phyloP scores from a whole-genome alignment of 2,113 vertebrate species.

The Dasyprocta punctata region DNA sequence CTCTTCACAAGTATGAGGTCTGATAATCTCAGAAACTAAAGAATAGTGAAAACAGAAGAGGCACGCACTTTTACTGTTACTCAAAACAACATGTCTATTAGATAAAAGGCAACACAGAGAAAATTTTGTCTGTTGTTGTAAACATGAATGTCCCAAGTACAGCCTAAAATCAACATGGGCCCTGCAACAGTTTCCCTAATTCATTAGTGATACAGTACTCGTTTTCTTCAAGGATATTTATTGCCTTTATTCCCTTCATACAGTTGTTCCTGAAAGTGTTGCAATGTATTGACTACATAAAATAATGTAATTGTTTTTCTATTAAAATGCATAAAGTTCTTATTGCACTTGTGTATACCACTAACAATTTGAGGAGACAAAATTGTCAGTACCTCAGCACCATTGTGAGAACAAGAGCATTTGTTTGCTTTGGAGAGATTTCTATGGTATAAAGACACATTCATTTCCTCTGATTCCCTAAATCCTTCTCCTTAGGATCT shows the following conservation, averaged over 20 bases:
- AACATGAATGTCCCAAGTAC: background rate
- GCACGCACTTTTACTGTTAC: background rate
- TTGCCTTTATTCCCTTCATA: background rate
- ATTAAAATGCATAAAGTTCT: conserved; percentile 36
- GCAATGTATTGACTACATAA: conserved; percentile 41
- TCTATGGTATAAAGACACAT: background rate
- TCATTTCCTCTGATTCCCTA: background rate
- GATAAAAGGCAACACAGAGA: background rate
- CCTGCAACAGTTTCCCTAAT: background rate
- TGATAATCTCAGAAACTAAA: background rate
- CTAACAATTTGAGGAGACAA: background rate
- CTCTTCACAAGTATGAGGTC: too few relatives aligned
- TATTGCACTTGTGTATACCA: background rate
- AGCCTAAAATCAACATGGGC: background rate
- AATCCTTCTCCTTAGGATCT: background rate
- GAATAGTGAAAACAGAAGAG: background rate
- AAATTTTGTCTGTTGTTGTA: background rate
- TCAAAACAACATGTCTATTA: background rate
- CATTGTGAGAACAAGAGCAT: conserved; percentile 39
- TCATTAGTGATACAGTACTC: background rate
- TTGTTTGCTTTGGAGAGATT: conserved; percentile 52
- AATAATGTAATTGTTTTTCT: conserved; percentile 13
- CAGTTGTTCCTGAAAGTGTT: conserved; percentile 21
- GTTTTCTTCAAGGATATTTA: background rate
- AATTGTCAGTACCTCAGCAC: background rate